Evolutionary conservation across 1,140 invertebrate species (phyloP).

Genomic region (Geopemphigus sp.): DNA sequence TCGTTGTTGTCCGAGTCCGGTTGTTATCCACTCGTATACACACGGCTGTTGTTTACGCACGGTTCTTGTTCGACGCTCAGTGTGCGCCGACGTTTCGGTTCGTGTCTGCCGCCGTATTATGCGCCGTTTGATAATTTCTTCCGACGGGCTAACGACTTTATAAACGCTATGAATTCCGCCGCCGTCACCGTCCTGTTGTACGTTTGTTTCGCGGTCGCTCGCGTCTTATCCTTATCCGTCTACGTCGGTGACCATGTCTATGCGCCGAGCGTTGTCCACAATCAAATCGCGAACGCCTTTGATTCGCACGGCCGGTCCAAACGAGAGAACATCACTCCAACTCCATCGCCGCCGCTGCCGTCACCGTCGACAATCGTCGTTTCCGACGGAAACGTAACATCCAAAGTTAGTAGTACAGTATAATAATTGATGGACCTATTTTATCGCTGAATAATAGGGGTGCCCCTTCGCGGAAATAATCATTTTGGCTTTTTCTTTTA

Average conservation of each 20-base stretch:
- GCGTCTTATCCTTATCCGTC: not conserved
- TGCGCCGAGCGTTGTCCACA: no score
- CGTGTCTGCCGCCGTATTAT: not conserved
- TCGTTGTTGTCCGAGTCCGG: not conserved
- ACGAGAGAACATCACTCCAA: not conserved
- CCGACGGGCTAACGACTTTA: not conserved
- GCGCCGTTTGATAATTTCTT: not conserved
- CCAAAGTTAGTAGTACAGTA: constrained; percentile 5
- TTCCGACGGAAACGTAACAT: not conserved
- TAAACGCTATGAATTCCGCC: constrained; percentile 16
- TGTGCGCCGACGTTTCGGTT: no score
- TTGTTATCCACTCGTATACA: no score
- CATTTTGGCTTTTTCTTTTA: no score
- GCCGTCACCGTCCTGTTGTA: no score
- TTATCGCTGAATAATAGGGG: no score
- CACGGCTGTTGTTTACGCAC: no score
- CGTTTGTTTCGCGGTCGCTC: not conserved
- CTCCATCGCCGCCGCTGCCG: not conserved
- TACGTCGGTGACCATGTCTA: not conserved
- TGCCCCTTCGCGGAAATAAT: no score
- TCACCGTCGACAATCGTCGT: no score
- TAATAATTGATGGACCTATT: no score
- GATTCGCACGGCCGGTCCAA: not conserved
- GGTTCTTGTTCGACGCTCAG: no score
- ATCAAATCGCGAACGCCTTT: not conserved